phyloP scores from a whole-genome alignment of 2,888 invertebrate genomes.

The Seira musarum region DNA sequence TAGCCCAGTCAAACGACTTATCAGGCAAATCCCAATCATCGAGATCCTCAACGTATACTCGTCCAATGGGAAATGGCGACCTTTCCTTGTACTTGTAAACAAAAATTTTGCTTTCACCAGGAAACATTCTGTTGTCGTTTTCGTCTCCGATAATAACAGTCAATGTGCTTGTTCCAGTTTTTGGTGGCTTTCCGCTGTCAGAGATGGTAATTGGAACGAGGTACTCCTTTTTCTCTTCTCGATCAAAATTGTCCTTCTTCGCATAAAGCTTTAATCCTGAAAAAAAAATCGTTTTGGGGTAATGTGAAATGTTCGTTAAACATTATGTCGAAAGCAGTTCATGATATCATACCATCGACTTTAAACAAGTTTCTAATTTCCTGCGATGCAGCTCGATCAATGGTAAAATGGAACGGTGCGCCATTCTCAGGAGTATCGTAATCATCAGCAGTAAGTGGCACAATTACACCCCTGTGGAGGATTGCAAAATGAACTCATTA shows the following conservation, averaged over 20 bases:
- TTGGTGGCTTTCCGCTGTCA: constrained; percentile 83
- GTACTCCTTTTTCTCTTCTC: constrained; percentile 90
- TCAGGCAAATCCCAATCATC: constrained; percentile 98
- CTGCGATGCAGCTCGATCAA: constrained; percentile 79
- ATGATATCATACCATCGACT: constrained; percentile 75
- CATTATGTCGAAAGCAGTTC: background rate
- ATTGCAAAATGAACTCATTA: background rate
- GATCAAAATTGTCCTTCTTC: constrained; percentile 79
- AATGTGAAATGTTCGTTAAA: background rate
- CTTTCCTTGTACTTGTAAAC: constrained; percentile 95
- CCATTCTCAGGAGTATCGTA: constrained; percentile 86
- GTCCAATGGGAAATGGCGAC: constrained; percentile 88
- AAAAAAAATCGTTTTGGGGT: constrained; percentile 3
- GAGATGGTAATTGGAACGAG: constrained; percentile 90
- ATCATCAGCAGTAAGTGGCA: constrained; percentile 82
- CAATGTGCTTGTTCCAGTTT: constrained; percentile 87
- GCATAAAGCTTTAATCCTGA: constrained; percentile 55
- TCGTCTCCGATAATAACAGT: constrained; percentile 94
- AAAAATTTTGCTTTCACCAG: constrained; percentile 91
- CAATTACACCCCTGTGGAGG: constrained; percentile 73
- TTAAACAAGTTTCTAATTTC: constrained; percentile 83
- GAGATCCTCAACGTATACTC: constrained; percentile 92
- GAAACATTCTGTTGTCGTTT: constrained; percentile 92
- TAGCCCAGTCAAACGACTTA: constrained; percentile 86
- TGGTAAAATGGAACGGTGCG: constrained; percentile 84